Conservation (phyloP, 2,888 invertebrate species). For the Chelonus formosanus region DNA sequence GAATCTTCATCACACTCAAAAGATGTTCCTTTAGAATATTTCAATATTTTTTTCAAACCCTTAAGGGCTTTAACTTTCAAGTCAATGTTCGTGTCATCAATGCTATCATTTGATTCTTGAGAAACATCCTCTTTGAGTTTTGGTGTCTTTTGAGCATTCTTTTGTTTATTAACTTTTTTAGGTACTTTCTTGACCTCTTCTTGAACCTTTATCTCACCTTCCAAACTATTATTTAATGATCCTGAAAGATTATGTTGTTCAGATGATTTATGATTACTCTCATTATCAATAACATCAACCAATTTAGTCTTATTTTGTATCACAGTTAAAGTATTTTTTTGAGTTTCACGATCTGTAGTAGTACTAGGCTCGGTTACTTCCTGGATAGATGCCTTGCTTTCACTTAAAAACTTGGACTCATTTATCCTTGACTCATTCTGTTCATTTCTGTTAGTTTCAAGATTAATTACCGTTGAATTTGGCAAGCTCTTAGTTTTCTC, state of each 20-base stretch:
- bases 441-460: conserved; percentile 19
- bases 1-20: too few species aligned
- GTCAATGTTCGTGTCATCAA: too few species aligned
- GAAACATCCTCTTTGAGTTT: too few species aligned
- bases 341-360: background rate
- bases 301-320: conserved; percentile 11
- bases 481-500: conserved; percentile 43
- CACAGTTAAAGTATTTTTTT: conserved; percentile 15
- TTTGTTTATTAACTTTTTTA: background rate
- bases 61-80: too few species aligned
- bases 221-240: too few species aligned
- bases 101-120: too few species aligned
- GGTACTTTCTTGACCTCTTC: background rate
- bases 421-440: conserved; percentile 12
- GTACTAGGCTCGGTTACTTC: background rate
- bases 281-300: background rate
- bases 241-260: background rate
- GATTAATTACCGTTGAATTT: conserved; percentile 53
- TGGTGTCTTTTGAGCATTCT: too few species aligned
- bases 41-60: too few species aligned
- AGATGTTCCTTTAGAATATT: too few species aligned
- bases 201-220: too few species aligned
- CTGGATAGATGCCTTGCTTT: background rate
- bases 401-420: conserved; percentile 9
- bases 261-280: background rate